These are phyloP conservation scores for Lagopus muta DNA, from an alignment of 2,113 vertebrate genomes.

Conservation along the genomic window DNA sequence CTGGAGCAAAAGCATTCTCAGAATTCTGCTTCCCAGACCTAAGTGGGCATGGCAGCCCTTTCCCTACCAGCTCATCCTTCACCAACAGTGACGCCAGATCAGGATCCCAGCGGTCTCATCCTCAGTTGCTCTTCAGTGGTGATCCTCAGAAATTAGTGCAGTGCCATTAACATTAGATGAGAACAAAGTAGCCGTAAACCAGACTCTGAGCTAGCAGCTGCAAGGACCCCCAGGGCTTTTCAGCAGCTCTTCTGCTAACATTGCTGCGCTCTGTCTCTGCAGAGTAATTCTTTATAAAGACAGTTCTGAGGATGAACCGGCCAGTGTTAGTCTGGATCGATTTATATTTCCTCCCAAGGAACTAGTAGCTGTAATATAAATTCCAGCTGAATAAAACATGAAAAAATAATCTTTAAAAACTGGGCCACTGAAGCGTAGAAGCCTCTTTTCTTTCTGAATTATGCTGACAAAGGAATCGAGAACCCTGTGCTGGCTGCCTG, in stretches of 20 bases:
- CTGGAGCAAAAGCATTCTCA: background rate
- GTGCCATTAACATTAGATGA: background rate
- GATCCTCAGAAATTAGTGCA: background rate
- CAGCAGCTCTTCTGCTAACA: background rate
- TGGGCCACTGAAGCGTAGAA: background rate
- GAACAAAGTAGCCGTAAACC: background rate
- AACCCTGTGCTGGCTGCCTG: fast-evolving
- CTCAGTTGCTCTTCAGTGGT: fast-evolving
- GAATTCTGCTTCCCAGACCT: fast-evolving
- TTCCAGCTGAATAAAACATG: slow-evolving; percentile 59
- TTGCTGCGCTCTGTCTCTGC: background rate
- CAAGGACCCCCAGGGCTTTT: background rate
- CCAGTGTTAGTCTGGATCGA: background rate
- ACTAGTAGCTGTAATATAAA: slow-evolving; percentile 4
- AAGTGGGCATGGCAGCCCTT: fast-evolving
- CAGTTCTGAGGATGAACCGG: background rate
- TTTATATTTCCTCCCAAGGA: slow-evolving; percentile 22
- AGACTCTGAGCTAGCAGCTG: too few species aligned
- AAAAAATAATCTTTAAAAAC: slow-evolving; percentile 2
- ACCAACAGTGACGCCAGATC: fast-evolving
- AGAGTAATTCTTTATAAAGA: background rate
- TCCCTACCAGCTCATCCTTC: background rate
- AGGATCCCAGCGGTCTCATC: fast-evolving
- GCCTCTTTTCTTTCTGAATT: background rate
- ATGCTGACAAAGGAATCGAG: background rate